Evolutionary conservation across 2,113 vertebrate genomes (phyloP).

Genomic region (Psophia crepitans): DNA sequence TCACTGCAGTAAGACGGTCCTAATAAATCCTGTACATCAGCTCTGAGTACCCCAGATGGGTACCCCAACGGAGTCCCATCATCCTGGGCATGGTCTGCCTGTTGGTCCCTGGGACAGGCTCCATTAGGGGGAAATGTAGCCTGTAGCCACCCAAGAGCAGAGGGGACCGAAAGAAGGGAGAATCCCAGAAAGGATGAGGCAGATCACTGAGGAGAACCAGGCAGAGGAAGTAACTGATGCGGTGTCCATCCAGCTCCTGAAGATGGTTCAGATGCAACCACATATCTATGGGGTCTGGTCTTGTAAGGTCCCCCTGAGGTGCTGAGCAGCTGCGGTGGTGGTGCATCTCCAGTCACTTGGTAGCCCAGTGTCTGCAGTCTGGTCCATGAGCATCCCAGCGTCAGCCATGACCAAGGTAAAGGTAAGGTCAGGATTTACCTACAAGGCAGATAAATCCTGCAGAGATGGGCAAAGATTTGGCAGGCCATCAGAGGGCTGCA

Average conservation of each 20-base stretch:
- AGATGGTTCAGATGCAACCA: not conserved
- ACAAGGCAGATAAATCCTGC: not conserved
- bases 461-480: not conserved
- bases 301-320: accelerated
- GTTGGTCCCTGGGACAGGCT: not conserved
- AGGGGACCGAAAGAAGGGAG: not conserved
- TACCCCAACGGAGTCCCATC: not conserved
- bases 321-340: not conserved
- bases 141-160: not conserved
- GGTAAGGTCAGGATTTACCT: no score
- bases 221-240: not conserved
- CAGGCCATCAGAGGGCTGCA: not conserved
- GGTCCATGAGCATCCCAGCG: not conserved
- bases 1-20: not conserved
- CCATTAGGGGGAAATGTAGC: not conserved
- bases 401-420: not conserved
- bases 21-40: not conserved
- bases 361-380: not conserved
- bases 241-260: not conserved
- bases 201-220: not conserved
- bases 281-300: not conserved
- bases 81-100: not conserved
- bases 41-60: not conserved
- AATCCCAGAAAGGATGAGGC: not conserved
- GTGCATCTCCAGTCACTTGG: not conserved